Evolutionary conservation across 2,888 invertebrate genomes (phyloP), one percentile per base, ranked within the genome.

Genomic region (Dinocampus coccinellae): DNA sequence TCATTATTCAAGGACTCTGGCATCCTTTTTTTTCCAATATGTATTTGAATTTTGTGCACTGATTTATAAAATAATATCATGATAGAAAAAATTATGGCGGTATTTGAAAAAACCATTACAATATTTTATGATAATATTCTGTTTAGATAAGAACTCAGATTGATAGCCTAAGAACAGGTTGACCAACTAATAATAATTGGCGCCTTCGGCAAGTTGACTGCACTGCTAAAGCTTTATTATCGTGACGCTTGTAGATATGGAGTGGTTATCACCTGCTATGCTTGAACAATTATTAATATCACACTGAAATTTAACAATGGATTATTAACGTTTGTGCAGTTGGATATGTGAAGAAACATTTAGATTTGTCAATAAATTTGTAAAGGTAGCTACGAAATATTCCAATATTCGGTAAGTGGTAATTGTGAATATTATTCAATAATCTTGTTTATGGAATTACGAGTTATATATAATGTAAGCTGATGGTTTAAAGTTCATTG

Each of bases 211-310:
- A 16, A 20, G 47, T 3, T 47, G 47, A n/a, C 16, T 1, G 16
- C 13, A 16, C 47, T 47, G 20, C 1, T 16, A 7, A 3, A 20
- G 2, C 20, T 20, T 7, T 4, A 7, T 47, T 7, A n/a, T n/a
- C n/a, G n/a, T n/a, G n/a, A n/a, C 26, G 10, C 29, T n/a, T n/a
- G n/a, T n/a, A n/a, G 10, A 11, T 10, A 36, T 36, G 3, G 13
- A n/a, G 16, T 1, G 6, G 24, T 34, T 39, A 16, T 24, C 55
- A 26, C n/a, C 66, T 39, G 36, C 26, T 26, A 39, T 53, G 36
- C n/a, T 34, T 57, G 13, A 57, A 52, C n/a, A 34, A 57, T 57
- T 66, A 36, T 66, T 53, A 65, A 65, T 66, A 57, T 57, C 26
- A 39, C 55, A 66, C 57, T 66, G 66, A 26, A 20, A 24, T 36